phyloP scores from a whole-genome alignment of 2,888 invertebrate species.

The Pocota personata region DNA sequence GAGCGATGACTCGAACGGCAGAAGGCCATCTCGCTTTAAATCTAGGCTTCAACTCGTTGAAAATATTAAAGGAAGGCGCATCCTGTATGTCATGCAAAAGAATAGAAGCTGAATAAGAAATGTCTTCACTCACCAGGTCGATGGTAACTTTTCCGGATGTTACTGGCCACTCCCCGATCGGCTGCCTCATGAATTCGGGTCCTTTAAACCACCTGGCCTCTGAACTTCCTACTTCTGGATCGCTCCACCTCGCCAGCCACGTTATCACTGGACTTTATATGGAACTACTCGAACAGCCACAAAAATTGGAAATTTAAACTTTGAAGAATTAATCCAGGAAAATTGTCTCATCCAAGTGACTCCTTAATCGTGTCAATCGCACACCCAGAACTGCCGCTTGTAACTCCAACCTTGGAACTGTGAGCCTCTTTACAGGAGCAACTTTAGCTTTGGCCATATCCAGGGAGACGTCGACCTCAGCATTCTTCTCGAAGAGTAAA shows the following conservation, averaged over 20 bases:
- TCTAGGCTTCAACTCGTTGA: not conserved
- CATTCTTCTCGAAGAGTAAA: not conserved
- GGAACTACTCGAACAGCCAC: constrained; percentile 13
- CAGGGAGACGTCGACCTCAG: not conserved
- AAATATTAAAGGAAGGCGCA: not conserved
- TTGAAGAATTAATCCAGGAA: not conserved
- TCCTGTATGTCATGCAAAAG: not conserved
- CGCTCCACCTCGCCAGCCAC: constrained; percentile 29
- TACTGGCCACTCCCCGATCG: constrained; percentile 9
- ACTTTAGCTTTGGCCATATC: not conserved
- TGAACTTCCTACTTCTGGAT: not conserved
- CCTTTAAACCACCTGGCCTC: constrained; percentile 19
- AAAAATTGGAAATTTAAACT: not conserved
- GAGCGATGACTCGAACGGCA: constrained; percentile 1
- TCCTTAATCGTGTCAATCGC: not conserved
- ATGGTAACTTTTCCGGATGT: not conserved
- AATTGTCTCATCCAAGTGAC: not conserved
- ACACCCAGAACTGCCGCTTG: not conserved
- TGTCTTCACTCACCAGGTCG: not conserved
- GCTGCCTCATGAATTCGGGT: not conserved
- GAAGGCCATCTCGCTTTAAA: constrained; percentile 9
- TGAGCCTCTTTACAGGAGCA: not conserved
- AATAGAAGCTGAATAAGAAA: not conserved
- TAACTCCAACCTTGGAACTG: not conserved
- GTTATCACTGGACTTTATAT: constrained; percentile 5